phyloP scores from a whole-genome alignment of 2,797 vertebrate genomes.

The Acanthornis magna region DNA sequence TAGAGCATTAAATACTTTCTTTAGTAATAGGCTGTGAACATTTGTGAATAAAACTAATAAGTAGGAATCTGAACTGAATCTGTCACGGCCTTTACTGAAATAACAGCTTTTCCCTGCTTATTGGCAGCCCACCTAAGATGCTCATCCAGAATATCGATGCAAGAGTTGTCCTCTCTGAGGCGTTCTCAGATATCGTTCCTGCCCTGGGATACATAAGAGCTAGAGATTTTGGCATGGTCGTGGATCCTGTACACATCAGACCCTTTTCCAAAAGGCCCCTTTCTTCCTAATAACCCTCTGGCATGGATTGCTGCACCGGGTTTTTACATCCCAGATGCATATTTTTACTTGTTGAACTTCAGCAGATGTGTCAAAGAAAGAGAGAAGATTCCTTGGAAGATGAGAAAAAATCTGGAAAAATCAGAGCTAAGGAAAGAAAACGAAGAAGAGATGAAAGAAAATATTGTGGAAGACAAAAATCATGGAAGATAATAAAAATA shows the following conservation, averaged over 20 bases:
- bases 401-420: neutral
- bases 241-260: neutral
- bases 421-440: neutral
- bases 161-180: neutral
- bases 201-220: neutral
- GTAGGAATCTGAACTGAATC: neutral
- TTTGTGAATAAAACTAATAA: neutral
- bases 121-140: neutral
- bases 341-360: neutral
- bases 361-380: neutral
- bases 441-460: neutral
- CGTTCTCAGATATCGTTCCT: fast-evolving
- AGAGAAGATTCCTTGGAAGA: neutral
- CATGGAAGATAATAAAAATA: neutral
- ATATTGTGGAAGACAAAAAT: neutral
- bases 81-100: neutral
- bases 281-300: neutral
- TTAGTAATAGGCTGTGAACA: neutral
- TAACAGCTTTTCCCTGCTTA: neutral
- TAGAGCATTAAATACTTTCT: neutral
- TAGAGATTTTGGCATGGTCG: neutral
- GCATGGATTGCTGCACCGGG: neutral
- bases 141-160: neutral
- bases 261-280: neutral
- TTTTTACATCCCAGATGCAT: neutral